These are phyloP conservation scores for Neopipo cinnamomea DNA, from an alignment of 2,113 vertebrate genomes.

Conservation along the genomic window DNA sequence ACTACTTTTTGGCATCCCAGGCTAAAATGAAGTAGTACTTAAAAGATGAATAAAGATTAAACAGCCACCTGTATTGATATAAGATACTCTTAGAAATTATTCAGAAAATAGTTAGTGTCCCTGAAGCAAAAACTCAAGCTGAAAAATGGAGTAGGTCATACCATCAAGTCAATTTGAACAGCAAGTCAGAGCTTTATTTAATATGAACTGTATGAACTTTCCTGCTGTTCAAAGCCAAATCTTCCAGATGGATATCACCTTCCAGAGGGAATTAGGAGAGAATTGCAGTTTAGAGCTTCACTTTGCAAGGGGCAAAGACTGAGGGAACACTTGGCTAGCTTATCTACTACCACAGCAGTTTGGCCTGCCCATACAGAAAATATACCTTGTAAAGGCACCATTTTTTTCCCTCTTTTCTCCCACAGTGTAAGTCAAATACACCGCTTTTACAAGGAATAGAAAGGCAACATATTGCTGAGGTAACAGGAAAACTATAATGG, in stretches of 20 bases:
- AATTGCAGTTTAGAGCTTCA: background rate
- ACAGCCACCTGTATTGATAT: background rate
- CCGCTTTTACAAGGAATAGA: background rate
- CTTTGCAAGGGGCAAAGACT: background rate
- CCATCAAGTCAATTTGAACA: background rate
- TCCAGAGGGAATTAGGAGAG: background rate
- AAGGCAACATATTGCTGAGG: slow-evolving; percentile 5
- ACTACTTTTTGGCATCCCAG: background rate
- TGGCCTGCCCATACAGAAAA: background rate
- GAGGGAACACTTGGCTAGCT: background rate
- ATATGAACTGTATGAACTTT: background rate
- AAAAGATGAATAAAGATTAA: background rate
- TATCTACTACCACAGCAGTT: background rate
- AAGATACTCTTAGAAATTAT: background rate
- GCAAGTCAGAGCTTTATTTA: background rate
- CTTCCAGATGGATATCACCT: background rate
- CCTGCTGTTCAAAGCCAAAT: background rate
- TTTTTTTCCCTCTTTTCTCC: background rate
- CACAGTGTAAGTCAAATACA: background rate
- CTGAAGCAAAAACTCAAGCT: background rate
- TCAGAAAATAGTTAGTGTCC: background rate
- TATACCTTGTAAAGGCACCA: background rate
- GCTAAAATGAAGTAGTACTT: background rate
- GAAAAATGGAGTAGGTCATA: background rate
- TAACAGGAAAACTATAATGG: slow-evolving; percentile 15